Evolutionary conservation across 1,140 invertebrate genomes (phyloP), one percentile per base, ranked within the genome.

Genomic region (Pinna nobilis): DNA sequence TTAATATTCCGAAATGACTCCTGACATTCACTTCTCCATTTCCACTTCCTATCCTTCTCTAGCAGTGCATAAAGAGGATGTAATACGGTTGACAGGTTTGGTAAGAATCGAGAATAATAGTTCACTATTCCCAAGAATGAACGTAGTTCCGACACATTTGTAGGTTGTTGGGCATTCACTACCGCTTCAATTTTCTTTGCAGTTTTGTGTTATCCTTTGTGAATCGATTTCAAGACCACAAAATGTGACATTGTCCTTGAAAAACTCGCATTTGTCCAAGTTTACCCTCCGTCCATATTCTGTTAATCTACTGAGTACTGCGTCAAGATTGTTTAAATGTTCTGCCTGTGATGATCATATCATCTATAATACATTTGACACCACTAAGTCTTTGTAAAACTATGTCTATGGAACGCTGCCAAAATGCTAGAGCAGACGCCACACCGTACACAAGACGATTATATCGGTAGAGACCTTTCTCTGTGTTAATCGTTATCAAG

Each of bases 401-500:
- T 66, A 79, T 55, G 55, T 90, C 86, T 28, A 91, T 88, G 25
- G 87, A 78, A 68, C 83, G 35, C 75, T 92, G 88, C 68, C 91
- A 92, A 67, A 90, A 87, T 11, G 83, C 74, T 25, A 89, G 89
- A 1, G 89, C 89, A 13, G 86, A 86, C 69, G 89, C 7, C 83
- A 59, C 59, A 9, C 23, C 47, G 39, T 65, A 55, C 13, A 67
- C 20, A 18, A 44, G 44, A 18, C 50, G 25, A 32, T 33, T 49
- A 23, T 44, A 30, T 32, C 59, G 59, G 33, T 71, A 71, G 4
- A 73, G 25, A 15, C 53, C 61, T 23, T 73, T 63, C 9, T 71
- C 57, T 41, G 59, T 64, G 55, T 66, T 66, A 6, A 82, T 74
- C 18, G 71, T 79, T 18, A 77, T 30, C 1, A 77, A 53, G 23